Base-by-base conservation (phyloP, 2,888 invertebrate species). In the Ischnura elegans region DNA sequence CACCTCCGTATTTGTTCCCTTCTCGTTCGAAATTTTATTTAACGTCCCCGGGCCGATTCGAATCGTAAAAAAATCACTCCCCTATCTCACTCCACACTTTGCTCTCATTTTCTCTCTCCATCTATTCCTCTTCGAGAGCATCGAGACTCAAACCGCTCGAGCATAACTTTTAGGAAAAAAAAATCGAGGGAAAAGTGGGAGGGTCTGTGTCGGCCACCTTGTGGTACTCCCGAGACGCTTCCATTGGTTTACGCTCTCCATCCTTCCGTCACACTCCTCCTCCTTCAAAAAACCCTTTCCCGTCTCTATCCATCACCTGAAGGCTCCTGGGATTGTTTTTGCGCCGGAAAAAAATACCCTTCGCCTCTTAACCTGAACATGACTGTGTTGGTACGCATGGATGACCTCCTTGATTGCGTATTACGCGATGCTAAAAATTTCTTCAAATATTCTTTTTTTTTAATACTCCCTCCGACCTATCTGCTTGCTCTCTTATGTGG, bases 311-410 rank as follows among this genome's bases (percentile, higher is more conserved):
- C 55, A 51, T 25, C 51, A 42, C 55, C 36, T 55, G 42, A 21
- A 47, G 61, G 61, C 42, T 55, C 55, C 61, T 42, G 55, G 10
- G 51, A 55, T 55, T 55, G 55, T 87, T 19, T 87, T 87, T 87
- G 55, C 61, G 87, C 42, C 55, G 55, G 51, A 46, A 10, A 51
- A 51, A 51, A 87, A 87, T 19, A 29, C 36, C 51, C 55, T 55
- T 87, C 51, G 55, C 55, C 42, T 55, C 51, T 87, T 55, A 87
- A 87, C 87, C 87, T 87, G 87, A 87, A 87, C 51, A 87, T 55
- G 51, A 87, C 87, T 87, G 36, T 51, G 16, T 10, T 51, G 47
- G 51, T 55, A 87, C 87, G 87, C 87, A 87, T 55, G 87, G 61
- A 87, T 87, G 55, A 25, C 51, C 87, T 5, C 87, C 42, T 42